These are phyloP conservation scores for Tenthredo mesomela DNA, from an alignment of 2,888 invertebrate genomes.

Conservation along the genomic window DNA sequence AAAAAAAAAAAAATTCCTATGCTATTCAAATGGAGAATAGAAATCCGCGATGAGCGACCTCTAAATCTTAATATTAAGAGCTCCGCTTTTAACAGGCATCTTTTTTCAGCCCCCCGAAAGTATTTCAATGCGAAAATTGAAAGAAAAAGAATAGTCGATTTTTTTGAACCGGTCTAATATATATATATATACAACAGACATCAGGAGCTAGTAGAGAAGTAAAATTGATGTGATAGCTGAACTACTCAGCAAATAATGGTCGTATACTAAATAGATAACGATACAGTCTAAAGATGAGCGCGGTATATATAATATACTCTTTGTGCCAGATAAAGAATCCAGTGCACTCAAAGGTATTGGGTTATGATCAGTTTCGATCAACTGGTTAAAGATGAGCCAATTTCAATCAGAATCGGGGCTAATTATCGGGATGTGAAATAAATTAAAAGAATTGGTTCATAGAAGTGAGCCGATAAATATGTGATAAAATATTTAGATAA, in stretches of 20 bases:
- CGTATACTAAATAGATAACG: slow-evolving; percentile 10
- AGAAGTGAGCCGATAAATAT: not conserved
- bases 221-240: slow-evolving; percentile 8
- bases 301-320: not conserved
- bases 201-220: not conserved
- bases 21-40: too few species aligned
- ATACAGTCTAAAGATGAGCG: not conserved
- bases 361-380: not conserved
- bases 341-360: slow-evolving; percentile 5
- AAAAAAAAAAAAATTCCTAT: too few species aligned
- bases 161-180: too few species aligned
- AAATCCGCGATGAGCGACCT: too few species aligned
- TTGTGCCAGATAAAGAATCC: not conserved
- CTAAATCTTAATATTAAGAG: too few species aligned
- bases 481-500: not conserved
- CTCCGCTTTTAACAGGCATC: too few species aligned
- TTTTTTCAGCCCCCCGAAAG: too few species aligned
- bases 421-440: not conserved
- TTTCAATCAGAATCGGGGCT: not conserved
- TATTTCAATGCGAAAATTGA: too few species aligned
- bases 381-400: not conserved
- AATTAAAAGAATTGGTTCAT: not conserved
- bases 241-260: slow-evolving; percentile 11
- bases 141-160: too few species aligned
- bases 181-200: not conserved